A percentile compares a stretch with the other conserved stretches of the same genome.
These are phyloP conservation scores for Corythoichthys haematopterus DNA, from an alignment of 2,113 vertebrate genomes.

Conservation along the genomic window DNA sequence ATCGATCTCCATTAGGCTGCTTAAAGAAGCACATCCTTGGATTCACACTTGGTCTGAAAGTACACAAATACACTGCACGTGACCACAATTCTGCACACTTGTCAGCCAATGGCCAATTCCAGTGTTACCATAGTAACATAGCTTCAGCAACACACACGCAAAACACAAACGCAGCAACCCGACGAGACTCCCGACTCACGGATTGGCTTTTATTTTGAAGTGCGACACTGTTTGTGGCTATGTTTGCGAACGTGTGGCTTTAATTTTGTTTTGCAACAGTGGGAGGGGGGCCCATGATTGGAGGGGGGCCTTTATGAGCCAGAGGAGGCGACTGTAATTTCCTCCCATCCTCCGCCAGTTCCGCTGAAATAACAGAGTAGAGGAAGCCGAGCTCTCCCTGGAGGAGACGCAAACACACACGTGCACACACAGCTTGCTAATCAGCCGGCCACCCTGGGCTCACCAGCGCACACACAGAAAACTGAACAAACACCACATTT, in stretches of 20 bases:
- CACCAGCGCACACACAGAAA: constrained; percentile 31
- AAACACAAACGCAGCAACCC: constrained; percentile 7
- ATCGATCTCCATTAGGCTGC: constrained; percentile 13
- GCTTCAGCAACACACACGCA: constrained; percentile 30
- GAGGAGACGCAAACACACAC: constrained; percentile 60
- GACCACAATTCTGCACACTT: constrained; percentile 60
- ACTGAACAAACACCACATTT: constrained; percentile 30
- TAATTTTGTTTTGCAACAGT: constrained; percentile 51
- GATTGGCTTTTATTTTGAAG: constrained; percentile 4
- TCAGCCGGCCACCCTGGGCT: constrained; percentile 18
- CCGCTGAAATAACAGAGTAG: constrained; percentile 78
- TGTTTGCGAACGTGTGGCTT: constrained; percentile 25
- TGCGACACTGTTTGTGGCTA: background rate
- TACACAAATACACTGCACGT: constrained; percentile 15
- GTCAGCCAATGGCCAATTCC: constrained; percentile 67
- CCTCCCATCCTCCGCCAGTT: constrained; percentile 78
- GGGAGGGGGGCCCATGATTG: constrained; percentile 16
- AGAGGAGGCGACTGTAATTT: constrained; percentile 79
- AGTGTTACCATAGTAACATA: constrained; percentile 79
- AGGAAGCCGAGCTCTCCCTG: constrained; percentile 75
- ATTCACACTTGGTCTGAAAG: constrained; percentile 54
- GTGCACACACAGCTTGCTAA: constrained; percentile 30
- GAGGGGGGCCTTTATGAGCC: constrained; percentile 75
- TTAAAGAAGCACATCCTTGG: constrained; percentile 38
- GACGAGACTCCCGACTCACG: constrained; percentile 3